Percentiles rank a stretch among this genome's conserved stretches.
These are phyloP conservation scores for Drosophila persimilis DNA, from an alignment of 1,140 invertebrate species.

Conservation along the genomic window DNA sequence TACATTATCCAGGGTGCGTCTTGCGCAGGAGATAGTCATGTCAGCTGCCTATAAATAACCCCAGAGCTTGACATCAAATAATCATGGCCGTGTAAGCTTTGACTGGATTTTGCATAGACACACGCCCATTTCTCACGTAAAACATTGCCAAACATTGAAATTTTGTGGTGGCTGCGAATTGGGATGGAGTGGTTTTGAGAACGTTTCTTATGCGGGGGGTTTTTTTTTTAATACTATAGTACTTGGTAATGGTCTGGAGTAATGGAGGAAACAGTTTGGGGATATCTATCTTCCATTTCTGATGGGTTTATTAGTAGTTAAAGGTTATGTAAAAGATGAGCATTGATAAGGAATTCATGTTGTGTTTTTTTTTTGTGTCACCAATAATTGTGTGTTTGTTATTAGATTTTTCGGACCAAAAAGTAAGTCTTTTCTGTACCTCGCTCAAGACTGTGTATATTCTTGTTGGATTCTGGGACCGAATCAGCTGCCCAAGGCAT, in stretches of 20 bases:
- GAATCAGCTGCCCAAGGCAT: no score
- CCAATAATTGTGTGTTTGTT: no score
- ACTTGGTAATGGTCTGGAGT: no score
- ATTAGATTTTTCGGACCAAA: no score
- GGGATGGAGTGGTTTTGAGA: constrained; percentile 3
- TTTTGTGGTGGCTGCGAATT: constrained; percentile 18
- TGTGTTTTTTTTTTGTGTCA: no score
- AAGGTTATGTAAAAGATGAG: no score
- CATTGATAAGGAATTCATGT: no score
- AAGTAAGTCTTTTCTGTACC: no score
- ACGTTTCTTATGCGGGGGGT: not conserved
- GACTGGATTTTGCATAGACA: constrained; percentile 21
- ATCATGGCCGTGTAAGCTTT: constrained; percentile 38
- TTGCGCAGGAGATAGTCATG: constrained; percentile 34
- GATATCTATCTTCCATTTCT: not conserved
- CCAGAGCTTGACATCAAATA: constrained; percentile 44
- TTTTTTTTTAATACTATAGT: no score
- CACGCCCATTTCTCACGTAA: constrained; percentile 20
- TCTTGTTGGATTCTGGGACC: no score
- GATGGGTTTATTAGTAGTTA: not conserved
- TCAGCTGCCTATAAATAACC: constrained; percentile 55
- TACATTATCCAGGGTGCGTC: not conserved
- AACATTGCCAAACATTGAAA: constrained; percentile 17
- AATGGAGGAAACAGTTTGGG: not conserved
- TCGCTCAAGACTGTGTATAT: no score